Base-by-base conservation (phyloP, 2,797 vertebrate genomes). In the Xyrichtys novacula region DNA sequence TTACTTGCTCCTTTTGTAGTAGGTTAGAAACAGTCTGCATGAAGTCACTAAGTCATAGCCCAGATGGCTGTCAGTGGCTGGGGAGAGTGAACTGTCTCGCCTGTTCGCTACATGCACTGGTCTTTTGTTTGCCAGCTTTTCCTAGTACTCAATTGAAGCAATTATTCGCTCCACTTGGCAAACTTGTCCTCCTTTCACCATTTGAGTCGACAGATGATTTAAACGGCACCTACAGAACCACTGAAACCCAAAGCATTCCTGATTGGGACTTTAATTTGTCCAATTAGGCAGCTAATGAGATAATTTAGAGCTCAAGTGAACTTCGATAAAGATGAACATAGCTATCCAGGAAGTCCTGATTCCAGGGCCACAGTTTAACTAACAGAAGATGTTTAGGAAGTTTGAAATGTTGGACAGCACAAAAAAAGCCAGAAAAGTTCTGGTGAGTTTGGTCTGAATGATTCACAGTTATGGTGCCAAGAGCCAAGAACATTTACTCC, bases 251-350 rank as follows among this genome's bases (percentile, higher is more conserved):
- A 85, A 73, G 76, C 83, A 83, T 85, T 84, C 82, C 88, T 88
- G 84, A 88, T 85, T 86, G 83, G 64, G 53, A 61, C 83, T 89
- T 91, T 92, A 91, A 94, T 92, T 90, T 88, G 81, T 91, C 80
- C 89, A 93, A 94, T 94, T 94, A 92, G 83, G 91, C 79, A 82
- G 76, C 82, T 92, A 93, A 92, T 92, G 89, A 92, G 83, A 80
- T 89, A 68, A 93, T 92, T 92, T 91, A 88, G 82, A 91, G 90
- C 91, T 92, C 85, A 93, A 92, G 82, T 91, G 89, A 92, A 90
- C 83, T 91, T 90, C 77, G 83, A 88, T 77, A 76, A 85, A 71
- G 75, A 89, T 61, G 60, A 87, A 77, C 47, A 54, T 60, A 77
- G 72, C 36, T 15, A 7, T 74, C 55, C 68, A 61, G 73, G 65